Evolutionary conservation across 1,140 invertebrate species (phyloP).

Genomic region (Dendroctonus valens): DNA sequence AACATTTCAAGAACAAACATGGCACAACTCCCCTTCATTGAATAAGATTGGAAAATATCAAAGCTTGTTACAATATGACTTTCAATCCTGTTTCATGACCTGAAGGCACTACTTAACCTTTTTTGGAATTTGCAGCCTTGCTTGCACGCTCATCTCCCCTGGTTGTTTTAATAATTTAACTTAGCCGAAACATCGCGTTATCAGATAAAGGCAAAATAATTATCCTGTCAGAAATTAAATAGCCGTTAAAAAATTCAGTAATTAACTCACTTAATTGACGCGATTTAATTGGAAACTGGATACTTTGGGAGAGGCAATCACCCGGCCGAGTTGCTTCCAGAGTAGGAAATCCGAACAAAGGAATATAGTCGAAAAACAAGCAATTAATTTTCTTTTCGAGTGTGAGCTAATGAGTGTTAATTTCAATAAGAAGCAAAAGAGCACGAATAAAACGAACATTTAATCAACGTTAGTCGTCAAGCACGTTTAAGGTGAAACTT

Average conservation of each 20-base stretch:
- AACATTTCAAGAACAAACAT: too few species aligned
- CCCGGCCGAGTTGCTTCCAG: conserved; percentile 15
- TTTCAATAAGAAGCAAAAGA: background rate
- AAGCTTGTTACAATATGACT: background rate
- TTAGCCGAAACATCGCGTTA: background rate
- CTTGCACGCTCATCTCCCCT: background rate
- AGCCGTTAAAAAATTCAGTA: conserved; percentile 17
- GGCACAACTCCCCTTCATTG: too few species aligned
- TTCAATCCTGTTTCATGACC: background rate
- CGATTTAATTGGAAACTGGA: conserved; percentile 28
- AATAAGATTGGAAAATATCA: background rate
- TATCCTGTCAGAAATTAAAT: conserved; percentile 7
- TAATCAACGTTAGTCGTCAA: too few species aligned
- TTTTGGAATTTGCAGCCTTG: background rate
- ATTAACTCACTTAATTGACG: conserved; percentile 27
- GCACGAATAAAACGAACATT: too few species aligned
- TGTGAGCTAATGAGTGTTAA: background rate
- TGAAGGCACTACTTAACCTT: background rate
- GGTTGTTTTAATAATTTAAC: background rate
- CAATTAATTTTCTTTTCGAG: background rate
- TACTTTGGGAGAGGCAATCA: conserved; percentile 20
- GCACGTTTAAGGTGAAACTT: too few species aligned
- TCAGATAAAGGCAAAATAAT: too few species aligned
- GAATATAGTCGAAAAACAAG: background rate
- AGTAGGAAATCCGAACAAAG: background rate